phyloP scores from a whole-genome alignment of 2,797 vertebrate genomes.

The Glyptemys insculpta region DNA sequence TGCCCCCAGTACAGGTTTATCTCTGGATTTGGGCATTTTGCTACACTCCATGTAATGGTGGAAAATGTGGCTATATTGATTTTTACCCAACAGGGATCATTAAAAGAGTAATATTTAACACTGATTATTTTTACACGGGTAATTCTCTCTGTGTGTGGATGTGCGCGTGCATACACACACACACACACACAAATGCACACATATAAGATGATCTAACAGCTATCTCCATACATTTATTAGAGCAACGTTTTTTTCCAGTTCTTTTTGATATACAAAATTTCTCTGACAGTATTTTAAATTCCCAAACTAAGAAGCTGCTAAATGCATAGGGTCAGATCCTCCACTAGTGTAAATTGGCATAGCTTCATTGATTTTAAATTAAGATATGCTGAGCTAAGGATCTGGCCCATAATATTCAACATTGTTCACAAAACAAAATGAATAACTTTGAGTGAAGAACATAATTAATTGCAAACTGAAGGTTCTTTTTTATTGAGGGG shows the following conservation, averaged over 20 bases:
- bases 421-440: background rate
- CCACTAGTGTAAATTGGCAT: background rate
- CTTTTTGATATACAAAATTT: background rate
- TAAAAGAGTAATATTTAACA: background rate
- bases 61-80: background rate
- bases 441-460: background rate
- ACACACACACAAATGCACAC: background rate
- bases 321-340: rapidly evolving
- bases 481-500: background rate
- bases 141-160: background rate
- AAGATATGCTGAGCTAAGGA: background rate
- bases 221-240: background rate
- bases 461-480: background rate
- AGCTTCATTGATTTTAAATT: background rate
- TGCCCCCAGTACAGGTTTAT: background rate
- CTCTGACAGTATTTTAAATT: background rate
- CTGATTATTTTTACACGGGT: background rate
- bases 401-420: background rate
- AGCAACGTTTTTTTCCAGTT: background rate
- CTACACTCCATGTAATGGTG: background rate
- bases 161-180: rapidly evolving
- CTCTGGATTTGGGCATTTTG: background rate
- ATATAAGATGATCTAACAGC: background rate
- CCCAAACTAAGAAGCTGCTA: background rate
- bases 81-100: background rate